Percentiles rank a stretch among this genome's conserved stretches.
phyloP scores from a whole-genome alignment of 2,113 vertebrate species.

The Stomatorhinus ivindoensis region DNA sequence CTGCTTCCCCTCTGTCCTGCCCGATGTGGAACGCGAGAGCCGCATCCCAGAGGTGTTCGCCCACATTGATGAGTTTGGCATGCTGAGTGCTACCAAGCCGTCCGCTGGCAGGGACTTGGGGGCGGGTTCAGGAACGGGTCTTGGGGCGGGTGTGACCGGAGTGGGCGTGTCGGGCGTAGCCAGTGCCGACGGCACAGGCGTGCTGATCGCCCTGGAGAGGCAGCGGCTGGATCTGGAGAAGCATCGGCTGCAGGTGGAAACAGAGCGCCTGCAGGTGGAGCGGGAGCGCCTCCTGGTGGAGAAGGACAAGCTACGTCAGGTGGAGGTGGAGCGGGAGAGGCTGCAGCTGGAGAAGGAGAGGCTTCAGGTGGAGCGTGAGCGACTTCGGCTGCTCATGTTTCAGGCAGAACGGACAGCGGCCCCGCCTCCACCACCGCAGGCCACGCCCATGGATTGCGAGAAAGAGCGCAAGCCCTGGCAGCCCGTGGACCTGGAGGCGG shows the following conservation, averaged over 20 bases:
- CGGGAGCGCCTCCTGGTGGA: constrained; percentile 80
- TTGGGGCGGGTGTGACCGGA: neutral
- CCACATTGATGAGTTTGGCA: constrained; percentile 75
- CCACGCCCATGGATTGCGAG: constrained; percentile 54
- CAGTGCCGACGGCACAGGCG: constrained; percentile 64
- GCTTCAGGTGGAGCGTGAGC: constrained; percentile 79
- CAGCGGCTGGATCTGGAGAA: constrained; percentile 84
- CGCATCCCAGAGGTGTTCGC: constrained; percentile 69
- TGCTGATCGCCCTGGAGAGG: constrained; percentile 77
- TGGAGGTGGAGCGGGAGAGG: constrained; percentile 74
- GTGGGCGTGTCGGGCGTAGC: constrained; percentile 17
- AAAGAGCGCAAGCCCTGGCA: constrained; percentile 61
- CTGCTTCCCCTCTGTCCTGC: constrained; percentile 78
- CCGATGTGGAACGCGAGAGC: constrained; percentile 74
- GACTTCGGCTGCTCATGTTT: constrained; percentile 65
- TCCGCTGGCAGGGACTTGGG: constrained; percentile 47
- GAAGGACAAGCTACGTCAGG: constrained; percentile 71
- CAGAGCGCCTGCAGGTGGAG: constrained; percentile 76
- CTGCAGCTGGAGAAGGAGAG: constrained; percentile 81
- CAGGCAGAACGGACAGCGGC: constrained; percentile 57
- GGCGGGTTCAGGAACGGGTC: neutral
- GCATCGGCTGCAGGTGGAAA: constrained; percentile 77
- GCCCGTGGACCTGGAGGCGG: constrained; percentile 73
- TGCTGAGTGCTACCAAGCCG: constrained; percentile 68
- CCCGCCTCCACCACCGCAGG: constrained; percentile 38